These are phyloP conservation scores for Drosophila peninsularis DNA, from an alignment of 2,888 invertebrate genomes.

Conservation along the genomic window DNA sequence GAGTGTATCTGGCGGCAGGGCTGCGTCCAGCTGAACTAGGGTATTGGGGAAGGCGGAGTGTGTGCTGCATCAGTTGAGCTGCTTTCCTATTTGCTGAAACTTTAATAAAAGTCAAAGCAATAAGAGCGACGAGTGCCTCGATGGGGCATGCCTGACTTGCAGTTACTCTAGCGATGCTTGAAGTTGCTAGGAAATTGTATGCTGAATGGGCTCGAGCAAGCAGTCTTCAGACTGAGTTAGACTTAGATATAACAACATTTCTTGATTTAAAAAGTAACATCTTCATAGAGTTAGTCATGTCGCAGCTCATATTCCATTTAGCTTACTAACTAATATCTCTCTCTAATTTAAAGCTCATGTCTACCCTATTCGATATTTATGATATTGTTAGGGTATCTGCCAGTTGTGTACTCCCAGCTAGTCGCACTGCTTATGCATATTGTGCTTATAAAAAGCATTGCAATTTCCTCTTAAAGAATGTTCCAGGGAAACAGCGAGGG, in stretches of 20 bases:
- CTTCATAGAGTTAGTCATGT: too few relatives aligned
- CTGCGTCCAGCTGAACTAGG: background rate
- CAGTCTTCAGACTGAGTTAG: too few relatives aligned
- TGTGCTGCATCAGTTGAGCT: background rate
- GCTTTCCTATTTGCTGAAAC: slow-evolving; percentile 1
- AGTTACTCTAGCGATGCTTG: too few relatives aligned
- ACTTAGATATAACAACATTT: too few relatives aligned
- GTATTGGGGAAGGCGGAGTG: background rate
- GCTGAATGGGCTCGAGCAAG: too few relatives aligned
- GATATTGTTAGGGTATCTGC: background rate
- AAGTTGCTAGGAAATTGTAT: too few relatives aligned
- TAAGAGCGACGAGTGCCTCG: background rate
- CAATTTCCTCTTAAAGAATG: slow-evolving; percentile 9
- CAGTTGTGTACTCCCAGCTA: background rate
- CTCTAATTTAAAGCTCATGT: too few relatives aligned
- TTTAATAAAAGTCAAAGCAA: slow-evolving; percentile 1
- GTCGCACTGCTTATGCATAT: background rate
- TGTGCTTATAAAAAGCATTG: slow-evolving; percentile 18
- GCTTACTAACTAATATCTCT: too few relatives aligned
- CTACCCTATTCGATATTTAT: background rate
- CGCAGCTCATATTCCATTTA: too few relatives aligned
- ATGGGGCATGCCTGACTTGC: background rate
- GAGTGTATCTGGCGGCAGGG: background rate
- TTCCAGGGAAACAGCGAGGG: background rate
- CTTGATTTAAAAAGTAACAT: too few relatives aligned